Base-by-base conservation (phyloP, 2,888 invertebrate genomes). In the Lepas anatifera region DNA sequence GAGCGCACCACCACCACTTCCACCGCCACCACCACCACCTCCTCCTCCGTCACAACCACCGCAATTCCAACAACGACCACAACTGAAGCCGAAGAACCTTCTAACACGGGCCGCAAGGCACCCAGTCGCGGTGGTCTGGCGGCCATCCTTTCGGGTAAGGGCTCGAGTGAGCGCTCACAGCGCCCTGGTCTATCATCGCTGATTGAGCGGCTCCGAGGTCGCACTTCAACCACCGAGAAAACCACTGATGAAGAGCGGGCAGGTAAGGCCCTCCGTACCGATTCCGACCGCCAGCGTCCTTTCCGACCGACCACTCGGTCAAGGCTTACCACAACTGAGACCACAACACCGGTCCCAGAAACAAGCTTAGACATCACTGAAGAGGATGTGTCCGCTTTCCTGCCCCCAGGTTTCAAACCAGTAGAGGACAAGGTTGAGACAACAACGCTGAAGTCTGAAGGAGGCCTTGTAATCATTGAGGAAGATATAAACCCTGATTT, bases 321-420 rank as follows among this genome's bases (percentile, higher is more conserved):
- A 18, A 3, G 52, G 6, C 32, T 6, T 16, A 27, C 50, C 27
- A 11, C 50, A 25, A 32, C 29, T 32, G 27, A 2, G 4, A 52
- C 11, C 2, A 29, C 52, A 32, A 29, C 29, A 52, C 52, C 29
- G 18, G n/a, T n/a, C 13, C 18, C 67, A 68, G 32, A 41, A 13
- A 27, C 52, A 52, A 16, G 50, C 71, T 10, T 72, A 70, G 66
- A n/a, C 71, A 35, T 70, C 72, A 8, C 35, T 4, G 35, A 58
- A 8, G 58, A 58, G n/a, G 69, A 71, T 29, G 50, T 43, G 39
- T 58, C 68, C 7, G 50, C 68, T 3, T 72, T 72, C 69, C 41
- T 72, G 32, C 71, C 72, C 35, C 63, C 71, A 22, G 68, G 68
- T 18, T 48, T 50, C 68, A 48, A 50, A n/a, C 37, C 43, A 18